Evolutionary conservation across 2,113 vertebrate species (phyloP).

Genomic region (Eubucco bourcierii): DNA sequence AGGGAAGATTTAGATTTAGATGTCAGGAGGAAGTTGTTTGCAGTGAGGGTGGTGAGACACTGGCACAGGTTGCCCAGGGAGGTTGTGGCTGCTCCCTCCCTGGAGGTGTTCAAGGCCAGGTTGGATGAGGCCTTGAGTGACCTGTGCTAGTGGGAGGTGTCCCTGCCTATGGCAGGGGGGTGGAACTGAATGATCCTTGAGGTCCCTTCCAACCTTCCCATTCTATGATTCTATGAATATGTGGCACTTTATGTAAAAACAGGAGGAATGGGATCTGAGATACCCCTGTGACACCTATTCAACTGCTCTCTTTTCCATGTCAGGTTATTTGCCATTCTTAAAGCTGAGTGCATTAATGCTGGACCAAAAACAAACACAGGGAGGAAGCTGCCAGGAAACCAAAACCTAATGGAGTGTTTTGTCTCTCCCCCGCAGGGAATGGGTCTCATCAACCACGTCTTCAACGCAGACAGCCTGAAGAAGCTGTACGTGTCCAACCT

Average conservation of each 20-base stretch:
- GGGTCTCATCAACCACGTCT: conserved; percentile 92
- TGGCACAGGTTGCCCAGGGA: too few relatives aligned
- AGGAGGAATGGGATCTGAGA: not conserved
- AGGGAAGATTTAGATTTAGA: too few relatives aligned
- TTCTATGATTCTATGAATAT: too few relatives aligned
- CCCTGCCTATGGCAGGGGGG: too few relatives aligned
- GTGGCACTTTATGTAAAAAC: not conserved
- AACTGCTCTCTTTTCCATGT: not conserved
- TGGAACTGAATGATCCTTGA: too few relatives aligned
- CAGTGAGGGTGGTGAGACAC: too few relatives aligned
- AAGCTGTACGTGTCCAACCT: conserved; percentile 92
- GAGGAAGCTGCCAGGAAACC: not conserved
- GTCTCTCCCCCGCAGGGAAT: conserved; percentile 82
- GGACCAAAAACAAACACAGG: not conserved
- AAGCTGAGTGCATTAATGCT: not conserved
- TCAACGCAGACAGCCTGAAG: conserved; percentile 88
- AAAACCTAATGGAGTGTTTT: not conserved
- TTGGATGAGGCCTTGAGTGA: too few relatives aligned
- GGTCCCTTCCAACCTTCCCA: too few relatives aligned
- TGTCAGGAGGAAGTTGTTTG: too few relatives aligned
- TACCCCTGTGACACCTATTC: not conserved
- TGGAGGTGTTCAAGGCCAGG: too few relatives aligned
- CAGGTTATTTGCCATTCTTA: not conserved
- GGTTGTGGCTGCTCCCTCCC: too few relatives aligned
- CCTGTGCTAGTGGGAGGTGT: too few relatives aligned